Evolutionary conservation across 92 coral and sea anemone species (phyloP).

Genomic region (Porites evermanni): DNA sequence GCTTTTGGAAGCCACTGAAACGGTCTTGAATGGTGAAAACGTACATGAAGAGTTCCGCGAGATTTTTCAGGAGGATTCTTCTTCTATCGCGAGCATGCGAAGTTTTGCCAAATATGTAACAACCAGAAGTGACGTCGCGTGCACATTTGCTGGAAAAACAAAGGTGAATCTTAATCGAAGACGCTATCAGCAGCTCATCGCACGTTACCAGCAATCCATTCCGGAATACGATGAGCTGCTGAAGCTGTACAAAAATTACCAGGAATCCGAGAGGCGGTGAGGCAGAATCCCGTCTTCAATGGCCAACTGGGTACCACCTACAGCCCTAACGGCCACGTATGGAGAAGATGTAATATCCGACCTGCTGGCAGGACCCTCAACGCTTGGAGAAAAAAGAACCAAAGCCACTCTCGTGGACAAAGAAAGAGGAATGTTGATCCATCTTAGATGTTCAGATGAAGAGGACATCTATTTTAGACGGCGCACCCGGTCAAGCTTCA

Average conservation of each 20-base stretch:
- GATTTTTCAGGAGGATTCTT: no score
- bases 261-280: neutral
- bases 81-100: no score
- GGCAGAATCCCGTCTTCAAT: neutral
- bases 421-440: neutral
- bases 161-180: no score
- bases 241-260: neutral
- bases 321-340: neutral
- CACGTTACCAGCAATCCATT: no score
- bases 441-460: neutral
- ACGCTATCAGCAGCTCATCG: no score
- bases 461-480: neutral
- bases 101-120: no score
- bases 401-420: conserved; percentile 1
- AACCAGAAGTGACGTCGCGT: no score
- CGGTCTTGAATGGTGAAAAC: no score
- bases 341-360: neutral
- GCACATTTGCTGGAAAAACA: no score
- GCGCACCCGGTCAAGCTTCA: neutral
- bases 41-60: no score
- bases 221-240: no score
- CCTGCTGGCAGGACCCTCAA: neutral
- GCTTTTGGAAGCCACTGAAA: no score
- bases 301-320: neutral
- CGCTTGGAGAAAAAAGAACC: neutral